Evolutionary conservation across 2,797 vertebrate species (phyloP), one percentile per base, ranked within the genome.

Genomic region (Chelidonichthys spinosus): DNA sequence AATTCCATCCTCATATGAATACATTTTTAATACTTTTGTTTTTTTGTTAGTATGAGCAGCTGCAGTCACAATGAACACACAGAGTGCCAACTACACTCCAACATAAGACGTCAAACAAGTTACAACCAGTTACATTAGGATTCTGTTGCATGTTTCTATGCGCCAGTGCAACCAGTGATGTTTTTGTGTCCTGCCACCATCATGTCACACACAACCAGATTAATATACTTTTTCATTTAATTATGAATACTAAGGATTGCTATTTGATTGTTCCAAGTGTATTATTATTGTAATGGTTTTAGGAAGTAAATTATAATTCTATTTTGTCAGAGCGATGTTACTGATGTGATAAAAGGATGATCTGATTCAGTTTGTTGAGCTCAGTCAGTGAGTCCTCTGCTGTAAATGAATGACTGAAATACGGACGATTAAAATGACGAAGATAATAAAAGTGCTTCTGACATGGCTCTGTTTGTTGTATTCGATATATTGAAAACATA

Each of bases 301-400:
- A 77, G 82, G 87, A 78, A 86, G 74, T 91, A 85, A 92, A 92
- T 91, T 86, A 87, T 91, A 82, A 83, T 64, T 90, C 85, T 92
- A 90, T 93, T 92, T 92, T 91, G 77, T 74, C 60, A 80, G 70
- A 75, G 68, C 7, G 50, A 72, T 73, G 78, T 84, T 65, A 81
- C 74, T 49, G 66, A 66, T 69, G 72, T 50, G 68, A 32, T 47
- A 7, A 58, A 63, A 76, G 36, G 79, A 59, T 44, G 63, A 74
- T 53, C 47, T 59, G 71, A 44, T 69, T 47, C 14, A 36, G 58
- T 75, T 54, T 68, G 75, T 56, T 40, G 60, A 64, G 44, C 49
- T 76, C 58, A 58, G 61, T 63, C 75, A 40, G 46, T 37, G 63
- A 74, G 63, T 83, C 65, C 58, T 73, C 58, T 60, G 76, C 71